Evolutionary conservation across 2,797 vertebrate species (phyloP).

Genomic region (Psittacula echo): DNA sequence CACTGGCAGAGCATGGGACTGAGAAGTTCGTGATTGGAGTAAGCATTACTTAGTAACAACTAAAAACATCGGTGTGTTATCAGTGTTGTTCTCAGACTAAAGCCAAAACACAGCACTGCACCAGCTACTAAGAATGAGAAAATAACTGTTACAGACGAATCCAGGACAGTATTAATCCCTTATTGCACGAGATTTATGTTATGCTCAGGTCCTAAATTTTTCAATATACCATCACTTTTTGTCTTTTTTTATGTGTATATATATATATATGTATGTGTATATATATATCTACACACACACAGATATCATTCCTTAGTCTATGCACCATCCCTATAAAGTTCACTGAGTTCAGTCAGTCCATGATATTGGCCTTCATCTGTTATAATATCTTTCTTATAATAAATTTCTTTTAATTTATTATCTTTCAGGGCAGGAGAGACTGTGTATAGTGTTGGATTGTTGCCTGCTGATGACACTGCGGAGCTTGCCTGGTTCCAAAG

Average conservation of each 20-base stretch:
- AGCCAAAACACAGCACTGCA: background rate
- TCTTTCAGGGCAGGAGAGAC: background rate
- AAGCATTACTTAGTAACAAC: background rate
- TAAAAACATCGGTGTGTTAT: background rate
- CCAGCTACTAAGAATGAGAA: background rate
- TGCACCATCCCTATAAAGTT: background rate
- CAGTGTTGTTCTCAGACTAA: background rate
- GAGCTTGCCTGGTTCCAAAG: background rate
- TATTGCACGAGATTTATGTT: background rate
- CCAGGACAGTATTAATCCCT: background rate
- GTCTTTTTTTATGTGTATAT: background rate
- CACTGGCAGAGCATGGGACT: background rate
- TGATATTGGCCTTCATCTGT: background rate
- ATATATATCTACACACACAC: too few relatives aligned
- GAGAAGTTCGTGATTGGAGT: background rate
- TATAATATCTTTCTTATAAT: background rate
- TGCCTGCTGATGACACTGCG: background rate
- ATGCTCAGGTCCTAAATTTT: background rate
- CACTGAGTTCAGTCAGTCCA: background rate
- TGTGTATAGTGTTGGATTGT: background rate
- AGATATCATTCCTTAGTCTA: background rate
- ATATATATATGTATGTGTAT: background rate
- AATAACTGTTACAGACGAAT: background rate
- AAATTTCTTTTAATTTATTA: too few relatives aligned
- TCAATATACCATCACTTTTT: background rate